phyloP scores from a whole-genome alignment of 2,797 vertebrate species.

The Melopsittacus undulatus region DNA sequence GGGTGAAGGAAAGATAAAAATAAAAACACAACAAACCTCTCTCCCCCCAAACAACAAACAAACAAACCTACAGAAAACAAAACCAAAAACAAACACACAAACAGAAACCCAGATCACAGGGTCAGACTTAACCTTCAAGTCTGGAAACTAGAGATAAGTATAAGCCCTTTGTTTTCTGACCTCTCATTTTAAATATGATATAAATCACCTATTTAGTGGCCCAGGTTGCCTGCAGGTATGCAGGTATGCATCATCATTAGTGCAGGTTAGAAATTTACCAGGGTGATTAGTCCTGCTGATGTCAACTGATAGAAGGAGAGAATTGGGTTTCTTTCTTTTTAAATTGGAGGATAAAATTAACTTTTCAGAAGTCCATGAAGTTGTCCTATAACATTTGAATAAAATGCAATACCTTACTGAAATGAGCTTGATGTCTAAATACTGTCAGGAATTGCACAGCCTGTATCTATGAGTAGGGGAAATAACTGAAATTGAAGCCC shows the following conservation, averaged over 20 bases:
- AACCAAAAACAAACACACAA: background rate
- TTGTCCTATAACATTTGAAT: background rate
- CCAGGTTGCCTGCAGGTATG: background rate
- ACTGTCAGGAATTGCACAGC: background rate
- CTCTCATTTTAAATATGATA: background rate
- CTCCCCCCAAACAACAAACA: background rate
- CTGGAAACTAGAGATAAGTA: background rate
- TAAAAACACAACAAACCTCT: no score
- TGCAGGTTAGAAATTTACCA: background rate
- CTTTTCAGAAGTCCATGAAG: background rate
- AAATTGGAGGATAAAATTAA: background rate
- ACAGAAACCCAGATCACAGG: background rate
- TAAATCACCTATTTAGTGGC: background rate
- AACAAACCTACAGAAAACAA: fast-evolving
- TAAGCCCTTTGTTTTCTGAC: background rate
- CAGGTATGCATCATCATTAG: no score
- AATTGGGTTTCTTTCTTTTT: background rate
- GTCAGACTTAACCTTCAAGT: background rate
- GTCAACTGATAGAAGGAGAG: background rate
- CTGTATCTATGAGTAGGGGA: background rate
- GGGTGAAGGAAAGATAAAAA: background rate
- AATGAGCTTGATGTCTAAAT: background rate
- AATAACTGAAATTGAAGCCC: background rate
- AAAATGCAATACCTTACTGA: background rate
- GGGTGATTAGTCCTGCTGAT: background rate